Conservation (phyloP, 2,888 invertebrate genomes). For the Colletes collaris region DNA sequence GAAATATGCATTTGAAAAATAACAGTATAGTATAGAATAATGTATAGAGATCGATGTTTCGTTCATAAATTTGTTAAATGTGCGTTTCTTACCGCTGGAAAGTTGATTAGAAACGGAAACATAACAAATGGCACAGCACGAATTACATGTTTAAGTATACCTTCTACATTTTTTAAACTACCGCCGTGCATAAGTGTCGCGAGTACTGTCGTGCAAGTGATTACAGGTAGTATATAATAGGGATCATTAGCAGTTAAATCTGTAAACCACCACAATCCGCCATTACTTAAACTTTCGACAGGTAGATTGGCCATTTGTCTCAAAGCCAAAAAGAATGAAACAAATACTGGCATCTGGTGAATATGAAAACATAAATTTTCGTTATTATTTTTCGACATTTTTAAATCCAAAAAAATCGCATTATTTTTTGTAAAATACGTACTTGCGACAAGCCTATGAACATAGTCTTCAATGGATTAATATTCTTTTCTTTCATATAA, state of each 20-base stretch:
- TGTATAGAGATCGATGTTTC: background rate
- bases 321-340: conserved; percentile 95
- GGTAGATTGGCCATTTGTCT: conserved; percentile 95
- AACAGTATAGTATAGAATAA: background rate
- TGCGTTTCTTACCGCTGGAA: conserved; percentile 88
- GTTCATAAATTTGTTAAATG: no score
- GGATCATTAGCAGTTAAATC: conserved; percentile 97
- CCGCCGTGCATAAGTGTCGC: conserved; percentile 93
- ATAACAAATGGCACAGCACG: conserved; percentile 90
- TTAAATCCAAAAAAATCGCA: background rate
- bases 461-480: conserved; percentile 92
- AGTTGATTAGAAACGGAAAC: conserved; percentile 93
- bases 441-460: conserved; percentile 91
- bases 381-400: background rate
- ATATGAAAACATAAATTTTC: conserved; percentile 9
- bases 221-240: conserved; percentile 92
- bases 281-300: conserved; percentile 94
- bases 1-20: conserved; percentile 33
- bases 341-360: conserved; percentile 90
- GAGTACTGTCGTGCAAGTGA: conserved; percentile 93
- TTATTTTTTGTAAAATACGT: conserved; percentile 26
- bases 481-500: conserved; percentile 92
- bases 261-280: conserved; percentile 96
- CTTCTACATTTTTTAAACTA: conserved; percentile 72
- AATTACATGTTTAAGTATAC: conserved; percentile 90